Evolutionary conservation across 1,140 invertebrate genomes (phyloP).

Genomic region (Asbolus verrucosus): DNA sequence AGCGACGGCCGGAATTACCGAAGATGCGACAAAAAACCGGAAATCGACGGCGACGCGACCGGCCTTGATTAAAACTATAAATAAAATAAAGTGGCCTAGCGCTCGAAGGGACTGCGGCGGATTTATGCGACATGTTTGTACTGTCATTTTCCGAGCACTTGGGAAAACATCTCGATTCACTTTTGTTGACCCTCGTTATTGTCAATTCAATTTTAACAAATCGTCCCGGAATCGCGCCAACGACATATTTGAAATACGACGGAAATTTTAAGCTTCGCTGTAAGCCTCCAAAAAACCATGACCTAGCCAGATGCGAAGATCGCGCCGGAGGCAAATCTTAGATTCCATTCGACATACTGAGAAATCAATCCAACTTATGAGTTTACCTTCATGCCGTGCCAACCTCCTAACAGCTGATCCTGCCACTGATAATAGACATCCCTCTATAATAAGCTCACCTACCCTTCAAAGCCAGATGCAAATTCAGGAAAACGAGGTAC

Average conservation of each 20-base stretch:
- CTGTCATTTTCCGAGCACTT: not conserved
- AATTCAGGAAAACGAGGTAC: no score
- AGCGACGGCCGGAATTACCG: no score
- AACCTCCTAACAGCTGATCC: constrained; percentile 26
- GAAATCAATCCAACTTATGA: constrained; percentile 37
- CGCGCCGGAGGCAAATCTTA: constrained; percentile 7
- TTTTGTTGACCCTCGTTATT: constrained; percentile 4
- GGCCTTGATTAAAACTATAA: no score
- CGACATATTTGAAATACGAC: not conserved
- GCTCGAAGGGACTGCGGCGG: not conserved
- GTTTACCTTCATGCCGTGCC: constrained; percentile 28
- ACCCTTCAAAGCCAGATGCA: not conserved
- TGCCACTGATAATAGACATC: not conserved
- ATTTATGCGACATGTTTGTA: not conserved
- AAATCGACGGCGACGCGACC: no score
- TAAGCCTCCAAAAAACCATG: not conserved
- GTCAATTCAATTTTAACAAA: constrained; percentile 11
- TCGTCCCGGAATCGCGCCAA: not conserved
- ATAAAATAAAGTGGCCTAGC: no score
- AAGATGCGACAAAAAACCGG: no score
- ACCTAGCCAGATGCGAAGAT: not conserved
- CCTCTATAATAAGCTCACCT: constrained; percentile 7
- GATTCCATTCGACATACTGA: not conserved
- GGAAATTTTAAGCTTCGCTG: no score
- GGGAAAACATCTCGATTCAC: constrained; percentile 10